Base-by-base conservation (phyloP, 2,888 invertebrate genomes). In the Ommatoiulus sabulosus region DNA sequence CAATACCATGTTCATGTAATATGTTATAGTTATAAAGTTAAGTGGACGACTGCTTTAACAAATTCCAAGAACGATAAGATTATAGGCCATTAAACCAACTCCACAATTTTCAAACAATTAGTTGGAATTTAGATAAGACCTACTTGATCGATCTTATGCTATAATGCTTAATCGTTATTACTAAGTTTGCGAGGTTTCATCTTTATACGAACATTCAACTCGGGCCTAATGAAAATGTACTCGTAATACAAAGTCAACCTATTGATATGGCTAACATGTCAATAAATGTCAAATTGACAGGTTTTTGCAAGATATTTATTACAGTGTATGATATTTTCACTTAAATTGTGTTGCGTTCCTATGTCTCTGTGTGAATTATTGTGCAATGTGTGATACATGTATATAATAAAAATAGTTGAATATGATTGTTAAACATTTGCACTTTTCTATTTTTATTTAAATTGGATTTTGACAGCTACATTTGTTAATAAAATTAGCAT, bases 261-360 rank as follows among this genome's bases (percentile, higher is more conserved):
- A 72, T 24, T 24, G 24, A 72, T 24, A n/a, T 72, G 10, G 20
- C 6, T 6, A 72, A 20, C 10, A 72, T 72, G 8, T 72, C 72
- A 72, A 72, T 72, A 72, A 72, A 8, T 72, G 72, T 72, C 72
- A 72, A 72, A 72, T 24, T 72, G 72, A 24, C 72, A 72, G 7
- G 6, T 24, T 72, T 8, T 72, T 72, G 72, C 24, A 24, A 72
- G 24, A n/a, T 72, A 20, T 72, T 20, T 72, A 20, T 20, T 72
- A 72, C 24, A 20, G 8, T 72, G 72, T 72, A 8, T n/a, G 7
- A 72, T 72, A 72, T 72, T 24, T 72, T 63, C 63, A 63, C 6
- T 63, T 63, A n/a, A 7, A 63, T 20, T 72, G 72, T 72, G 72
- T 10, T 72, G 20, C 72, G 72, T 72, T 72, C 72, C 72, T 72